Conservation (phyloP, 2,888 invertebrate species). For the Lobophora halterata region DNA sequence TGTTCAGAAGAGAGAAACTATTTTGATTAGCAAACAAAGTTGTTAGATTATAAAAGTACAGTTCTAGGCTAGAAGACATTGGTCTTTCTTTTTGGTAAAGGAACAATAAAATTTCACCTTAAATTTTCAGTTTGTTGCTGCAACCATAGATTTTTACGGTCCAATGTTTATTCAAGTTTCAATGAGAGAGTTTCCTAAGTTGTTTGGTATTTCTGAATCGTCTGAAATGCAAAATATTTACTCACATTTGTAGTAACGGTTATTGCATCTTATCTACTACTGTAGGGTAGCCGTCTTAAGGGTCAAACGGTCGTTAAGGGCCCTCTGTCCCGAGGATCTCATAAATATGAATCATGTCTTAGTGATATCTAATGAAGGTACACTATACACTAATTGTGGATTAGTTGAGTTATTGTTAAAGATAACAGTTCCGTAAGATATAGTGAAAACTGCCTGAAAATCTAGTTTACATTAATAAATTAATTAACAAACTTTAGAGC, state of each 20-base stretch:
- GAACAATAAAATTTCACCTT: no score
- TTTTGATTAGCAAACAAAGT: no score
- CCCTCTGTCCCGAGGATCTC: conserved; percentile 32
- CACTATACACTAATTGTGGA: conserved; percentile 32
- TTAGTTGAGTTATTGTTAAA: conserved; percentile 29
- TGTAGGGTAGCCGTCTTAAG: conserved; percentile 38
- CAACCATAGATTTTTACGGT: no score
- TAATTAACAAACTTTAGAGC: no score
- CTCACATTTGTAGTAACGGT: conserved; percentile 30
- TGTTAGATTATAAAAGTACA: no score
- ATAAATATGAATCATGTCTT: conserved; percentile 45
- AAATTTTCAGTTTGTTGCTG: no score
- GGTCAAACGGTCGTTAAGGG: conserved; percentile 40
- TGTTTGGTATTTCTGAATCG: background rate
- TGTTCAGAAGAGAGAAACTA: no score
- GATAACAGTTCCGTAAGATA: conserved; percentile 11
- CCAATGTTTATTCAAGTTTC: no score
- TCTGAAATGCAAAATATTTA: conserved; percentile 7
- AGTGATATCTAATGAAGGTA: conserved; percentile 27
- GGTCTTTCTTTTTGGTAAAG: no score
- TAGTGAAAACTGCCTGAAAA: background rate
- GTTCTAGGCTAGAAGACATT: no score
- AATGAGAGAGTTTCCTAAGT: no score
- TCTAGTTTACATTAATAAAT: no score
- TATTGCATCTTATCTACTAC: conserved; percentile 38